Conservation (phyloP, 2,113 vertebrate genomes). For the Centropus bengalensis region DNA sequence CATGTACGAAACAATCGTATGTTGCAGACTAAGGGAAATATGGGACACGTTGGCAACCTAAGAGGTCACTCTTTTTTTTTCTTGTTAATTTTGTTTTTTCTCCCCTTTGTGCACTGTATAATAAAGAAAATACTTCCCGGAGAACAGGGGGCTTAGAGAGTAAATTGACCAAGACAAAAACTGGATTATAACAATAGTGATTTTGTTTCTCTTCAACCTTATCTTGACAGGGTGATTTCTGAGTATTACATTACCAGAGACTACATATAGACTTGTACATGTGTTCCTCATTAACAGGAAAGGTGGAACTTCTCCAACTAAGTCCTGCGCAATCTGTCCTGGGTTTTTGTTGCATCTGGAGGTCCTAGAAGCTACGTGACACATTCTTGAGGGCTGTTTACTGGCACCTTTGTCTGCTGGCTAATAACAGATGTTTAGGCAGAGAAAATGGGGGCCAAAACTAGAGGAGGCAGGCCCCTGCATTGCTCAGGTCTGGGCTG, state of each 20-base stretch:
- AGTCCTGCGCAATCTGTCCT: neutral
- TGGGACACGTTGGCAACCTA: neutral
- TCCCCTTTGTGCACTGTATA: neutral
- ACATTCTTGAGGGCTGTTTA: neutral
- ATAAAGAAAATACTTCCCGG: neutral
- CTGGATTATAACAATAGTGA: neutral
- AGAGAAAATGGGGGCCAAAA: neutral
- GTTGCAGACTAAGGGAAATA: neutral
- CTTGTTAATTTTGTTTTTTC: neutral
- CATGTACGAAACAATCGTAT: neutral
- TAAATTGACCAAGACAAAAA: neutral
- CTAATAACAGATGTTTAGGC: neutral
- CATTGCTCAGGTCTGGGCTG: neutral
- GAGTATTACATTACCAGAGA: neutral
- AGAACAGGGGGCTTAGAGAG: neutral
- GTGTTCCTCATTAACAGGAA: neutral
- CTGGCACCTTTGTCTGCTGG: neutral
- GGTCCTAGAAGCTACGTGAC: rapidly evolving
- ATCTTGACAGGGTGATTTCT: neutral
- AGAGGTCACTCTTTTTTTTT: neutral
- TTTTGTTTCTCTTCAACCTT: slow-evolving; percentile 21
- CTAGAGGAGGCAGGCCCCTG: neutral
- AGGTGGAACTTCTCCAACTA: neutral
- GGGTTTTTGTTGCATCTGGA: neutral
- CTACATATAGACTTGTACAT: neutral